Evolutionary conservation across 2,113 vertebrate genomes (phyloP).

Genomic region (Perca fluviatilis): DNA sequence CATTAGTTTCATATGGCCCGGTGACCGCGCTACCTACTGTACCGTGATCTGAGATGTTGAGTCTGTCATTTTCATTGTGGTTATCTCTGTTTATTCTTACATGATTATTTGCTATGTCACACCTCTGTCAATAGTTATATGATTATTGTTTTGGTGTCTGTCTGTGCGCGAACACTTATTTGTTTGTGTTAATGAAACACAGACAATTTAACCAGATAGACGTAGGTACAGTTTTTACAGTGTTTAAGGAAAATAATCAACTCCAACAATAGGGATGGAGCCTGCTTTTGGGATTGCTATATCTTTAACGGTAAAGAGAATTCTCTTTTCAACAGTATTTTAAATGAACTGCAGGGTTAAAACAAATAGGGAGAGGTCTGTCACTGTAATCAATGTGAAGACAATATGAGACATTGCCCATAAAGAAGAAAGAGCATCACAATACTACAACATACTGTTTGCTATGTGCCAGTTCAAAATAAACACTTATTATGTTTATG

Average conservation of each 20-base stretch:
- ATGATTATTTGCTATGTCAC: conserved; percentile 2
- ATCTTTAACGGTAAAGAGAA: not conserved
- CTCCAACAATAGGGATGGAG: not conserved
- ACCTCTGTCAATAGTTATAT: conserved; percentile 21
- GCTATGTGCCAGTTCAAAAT: not conserved
- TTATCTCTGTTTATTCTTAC: conserved; percentile 43
- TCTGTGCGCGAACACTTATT: conserved; percentile 4
- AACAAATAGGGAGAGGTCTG: not conserved
- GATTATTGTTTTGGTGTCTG: not conserved
- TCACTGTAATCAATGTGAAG: not conserved
- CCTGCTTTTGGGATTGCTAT: not conserved
- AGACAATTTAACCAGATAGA: not conserved
- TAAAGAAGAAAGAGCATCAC: not conserved
- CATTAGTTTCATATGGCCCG: conserved; percentile 6
- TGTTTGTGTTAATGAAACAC: not conserved
- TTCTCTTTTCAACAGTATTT: not conserved
- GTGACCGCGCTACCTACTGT: not conserved
- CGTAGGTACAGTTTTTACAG: not conserved
- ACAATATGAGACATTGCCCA: not conserved
- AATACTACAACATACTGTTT: not conserved
- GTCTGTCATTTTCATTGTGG: conserved; percentile 1
- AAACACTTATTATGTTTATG: not conserved
- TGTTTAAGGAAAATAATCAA: not conserved
- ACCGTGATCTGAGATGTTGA: not conserved
- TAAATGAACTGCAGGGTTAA: not conserved